Percentiles rank a stretch among this genome's conserved stretches.
Conservation (phyloP, 2,797 vertebrate genomes). For the Eleutherodactylus coqui region DNA sequence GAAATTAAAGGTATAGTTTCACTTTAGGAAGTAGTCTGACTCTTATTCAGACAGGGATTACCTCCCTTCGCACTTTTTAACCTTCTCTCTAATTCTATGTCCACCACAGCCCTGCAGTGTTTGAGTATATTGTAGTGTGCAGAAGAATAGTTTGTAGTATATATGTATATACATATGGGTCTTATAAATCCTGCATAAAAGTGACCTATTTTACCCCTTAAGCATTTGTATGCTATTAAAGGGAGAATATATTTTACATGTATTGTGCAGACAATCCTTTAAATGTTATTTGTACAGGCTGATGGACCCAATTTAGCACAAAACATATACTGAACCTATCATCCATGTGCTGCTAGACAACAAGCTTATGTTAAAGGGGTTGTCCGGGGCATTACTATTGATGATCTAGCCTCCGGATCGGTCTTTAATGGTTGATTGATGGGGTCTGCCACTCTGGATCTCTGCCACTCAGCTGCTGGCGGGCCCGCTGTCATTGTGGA, state of each 20-base stretch:
- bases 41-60: background rate
- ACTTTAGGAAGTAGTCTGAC: background rate
- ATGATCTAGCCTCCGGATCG: too few relatives aligned
- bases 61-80: too few relatives aligned
- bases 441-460: too few relatives aligned
- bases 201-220: slow-evolving; percentile 10
- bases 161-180: slow-evolving; percentile 56
- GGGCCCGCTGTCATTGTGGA: too few relatives aligned
- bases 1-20: background rate
- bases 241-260: slow-evolving; percentile 43
- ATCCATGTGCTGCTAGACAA: too few relatives aligned
- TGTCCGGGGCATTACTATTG: too few relatives aligned
- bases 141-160: slow-evolving; percentile 25
- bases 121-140: background rate
- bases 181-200: slow-evolving; percentile 57
- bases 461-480: too few relatives aligned
- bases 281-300: background rate
- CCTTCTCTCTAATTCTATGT: background rate
- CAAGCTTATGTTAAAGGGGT: too few relatives aligned
- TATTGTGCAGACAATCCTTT: slow-evolving; percentile 29
- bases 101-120: background rate
- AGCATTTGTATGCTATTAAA: slow-evolving; percentile 25
- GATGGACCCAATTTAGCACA: too few relatives aligned
- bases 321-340: background rate
- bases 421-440: too few relatives aligned